Evolutionary conservation across 2,888 invertebrate species (phyloP).

Genomic region (Tachina lurida): DNA sequence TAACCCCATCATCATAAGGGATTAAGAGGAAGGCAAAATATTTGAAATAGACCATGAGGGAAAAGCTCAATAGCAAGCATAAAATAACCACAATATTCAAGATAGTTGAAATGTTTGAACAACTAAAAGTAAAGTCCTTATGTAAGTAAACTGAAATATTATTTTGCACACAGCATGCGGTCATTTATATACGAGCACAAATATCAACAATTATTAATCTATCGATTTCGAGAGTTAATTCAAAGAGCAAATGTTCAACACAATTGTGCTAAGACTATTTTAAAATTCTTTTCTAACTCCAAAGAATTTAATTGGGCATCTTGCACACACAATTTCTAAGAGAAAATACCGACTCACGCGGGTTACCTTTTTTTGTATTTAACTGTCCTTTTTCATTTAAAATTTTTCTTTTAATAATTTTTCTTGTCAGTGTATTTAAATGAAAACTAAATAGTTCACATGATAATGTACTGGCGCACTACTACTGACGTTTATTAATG

Average conservation of each 20-base stretch:
- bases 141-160: neutral
- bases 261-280: neutral
- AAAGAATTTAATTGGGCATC: no score
- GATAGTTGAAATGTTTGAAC: neutral
- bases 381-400: no score
- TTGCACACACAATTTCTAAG: no score
- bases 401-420: no score
- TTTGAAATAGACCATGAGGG: neutral
- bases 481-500: slow-evolving; percentile 35
- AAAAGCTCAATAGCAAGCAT: neutral
- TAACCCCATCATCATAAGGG: neutral
- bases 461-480: slow-evolving; percentile 29
- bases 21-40: slow-evolving; percentile 17
- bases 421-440: neutral
- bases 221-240: neutral
- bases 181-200: neutral
- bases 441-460: neutral
- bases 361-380: no score
- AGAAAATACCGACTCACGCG: no score
- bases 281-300: neutral
- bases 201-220: neutral
- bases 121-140: neutral
- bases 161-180: neutral
- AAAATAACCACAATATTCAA: neutral
- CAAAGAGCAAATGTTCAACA: neutral